Percentiles rank a stretch among this genome's conserved stretches.
These are phyloP conservation scores for Dilophus febrilis DNA, from an alignment of 2,888 invertebrate species.

Conservation along the genomic window DNA sequence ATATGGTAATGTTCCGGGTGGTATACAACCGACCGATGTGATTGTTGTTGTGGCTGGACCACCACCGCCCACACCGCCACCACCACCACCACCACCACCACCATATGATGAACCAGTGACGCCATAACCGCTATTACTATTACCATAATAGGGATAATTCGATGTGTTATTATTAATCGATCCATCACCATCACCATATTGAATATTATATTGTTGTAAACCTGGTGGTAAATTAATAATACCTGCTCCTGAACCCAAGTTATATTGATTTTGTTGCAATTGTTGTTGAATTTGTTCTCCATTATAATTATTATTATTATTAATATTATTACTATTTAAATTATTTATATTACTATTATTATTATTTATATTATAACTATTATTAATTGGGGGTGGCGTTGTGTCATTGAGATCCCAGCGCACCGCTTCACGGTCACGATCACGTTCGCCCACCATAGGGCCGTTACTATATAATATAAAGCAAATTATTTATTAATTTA, in stretches of 20 bases:
- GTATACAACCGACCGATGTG: too few species aligned
- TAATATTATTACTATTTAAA: not conserved
- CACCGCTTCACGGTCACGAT: constrained; percentile 34
- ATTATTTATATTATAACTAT: constrained; percentile 30
- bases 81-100: constrained; percentile 24
- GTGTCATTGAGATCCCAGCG: constrained; percentile 33
- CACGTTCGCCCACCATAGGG: constrained; percentile 34
- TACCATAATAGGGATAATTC: constrained; percentile 21
- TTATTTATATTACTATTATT: constrained; percentile 22
- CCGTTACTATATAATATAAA: constrained; percentile 17
- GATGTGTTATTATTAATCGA: constrained; percentile 9
- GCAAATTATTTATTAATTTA: too few species aligned
- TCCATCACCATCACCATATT: constrained; percentile 9
- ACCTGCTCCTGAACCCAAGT: constrained; percentile 14
- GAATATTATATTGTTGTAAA: constrained; percentile 7
- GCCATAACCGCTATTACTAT: constrained; percentile 26
- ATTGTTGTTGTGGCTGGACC: not conserved
- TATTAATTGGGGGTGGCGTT: constrained; percentile 34
- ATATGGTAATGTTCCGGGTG: too few species aligned
- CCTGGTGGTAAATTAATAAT: constrained; percentile 16
- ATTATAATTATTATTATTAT: constrained; percentile 5
- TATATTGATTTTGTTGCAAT: constrained; percentile 11
- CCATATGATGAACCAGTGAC: constrained; percentile 25
- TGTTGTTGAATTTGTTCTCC: constrained; percentile 10
- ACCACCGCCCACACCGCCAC: constrained; percentile 14